Evolutionary conservation across 2,888 invertebrate species (phyloP).

Genomic region (Mongoloraphidia duomilia): DNA sequence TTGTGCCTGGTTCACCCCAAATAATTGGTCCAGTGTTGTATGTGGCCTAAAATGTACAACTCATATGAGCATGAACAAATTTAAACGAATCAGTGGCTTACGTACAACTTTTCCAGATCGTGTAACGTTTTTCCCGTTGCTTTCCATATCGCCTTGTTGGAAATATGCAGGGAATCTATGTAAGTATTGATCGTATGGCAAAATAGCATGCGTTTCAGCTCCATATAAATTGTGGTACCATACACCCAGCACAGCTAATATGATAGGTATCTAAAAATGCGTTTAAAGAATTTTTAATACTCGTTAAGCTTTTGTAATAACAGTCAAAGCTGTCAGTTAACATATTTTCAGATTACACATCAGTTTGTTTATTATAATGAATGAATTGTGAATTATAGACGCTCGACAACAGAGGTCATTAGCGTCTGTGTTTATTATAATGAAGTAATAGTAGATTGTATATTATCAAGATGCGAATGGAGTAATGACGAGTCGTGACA

Average conservation of each 20-base stretch:
- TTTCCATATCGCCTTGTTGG: constrained; percentile 99
- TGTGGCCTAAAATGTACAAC: constrained; percentile 24
- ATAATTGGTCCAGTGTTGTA: constrained; percentile 67
- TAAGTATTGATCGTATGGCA: constrained; percentile 98
- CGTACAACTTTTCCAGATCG: constrained; percentile 44
- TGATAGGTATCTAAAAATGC: constrained; percentile 65
- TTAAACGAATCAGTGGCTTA: constrained; percentile 3
- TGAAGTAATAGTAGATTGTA: too few relatives aligned
- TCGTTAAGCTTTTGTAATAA: neutral
- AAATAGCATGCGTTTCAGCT: constrained; percentile 86
- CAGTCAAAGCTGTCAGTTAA: neutral
- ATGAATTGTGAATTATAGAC: too few relatives aligned
- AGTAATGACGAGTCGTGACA: too few relatives aligned
- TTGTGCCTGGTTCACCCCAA: constrained; percentile 99
- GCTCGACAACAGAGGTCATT: too few relatives aligned
- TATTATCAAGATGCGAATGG: too few relatives aligned
- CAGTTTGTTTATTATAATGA: neutral
- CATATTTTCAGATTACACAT: constrained; percentile 9
- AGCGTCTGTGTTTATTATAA: too few relatives aligned
- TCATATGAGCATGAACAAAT: neutral
- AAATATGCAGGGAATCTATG: constrained; percentile 99
- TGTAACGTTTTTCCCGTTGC: constrained; percentile 91
- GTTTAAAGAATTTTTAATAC: constrained; percentile 3
- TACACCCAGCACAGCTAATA: constrained; percentile 79
- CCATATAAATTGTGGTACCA: constrained; percentile 95